Base-by-base conservation (phyloP, 2,113 vertebrate species). In the Ochotona princeps region DNA sequence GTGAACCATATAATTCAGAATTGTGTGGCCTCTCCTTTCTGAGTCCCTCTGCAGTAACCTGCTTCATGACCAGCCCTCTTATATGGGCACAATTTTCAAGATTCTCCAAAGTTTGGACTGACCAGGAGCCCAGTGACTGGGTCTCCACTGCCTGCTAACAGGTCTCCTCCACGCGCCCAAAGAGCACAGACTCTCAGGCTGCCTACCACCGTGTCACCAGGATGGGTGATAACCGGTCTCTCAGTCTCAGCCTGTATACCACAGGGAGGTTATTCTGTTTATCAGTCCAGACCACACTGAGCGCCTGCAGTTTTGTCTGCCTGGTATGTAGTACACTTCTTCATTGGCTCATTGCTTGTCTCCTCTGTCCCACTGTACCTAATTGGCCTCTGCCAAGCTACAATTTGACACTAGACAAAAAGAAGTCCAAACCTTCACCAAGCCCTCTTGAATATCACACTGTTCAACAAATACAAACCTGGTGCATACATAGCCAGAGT, bases 51-150 rank as follows among this genome's bases (percentile, higher is more conserved):
- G 44, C 38, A 54, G 23, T 4, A 72, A 13, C 18, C 72, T 18
- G 47, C 44, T 32, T n/a, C 0, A 10, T 2, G 80, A 20, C 12
- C 7, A 11, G 49, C n/a, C 4, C n/a, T 87, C 26, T 70, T 61
- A 8, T 0, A 7, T 32, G 0, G 2, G 30, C 18, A 1, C 7
- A 44, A 30, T 18, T n/a, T 1, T 9, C 8, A 30, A 0, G 69
- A 38, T 15, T 72, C 61, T 51, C 10, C 0, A 74, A 61, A 78
- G 35, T 38, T 74, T 44, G 38, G 38, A 44, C 66, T 57, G 49
- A 49, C 47, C 14, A 20, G 66, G 13, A 65, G 75, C 65, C 82
- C 20, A 47, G 89, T 1, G 35, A 7, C 3, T 21, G 28, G 26
- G 54, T 63, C 28, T 70, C 69, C 0, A 1, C 28, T 2, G 7